Base-by-base conservation (phyloP, 2,888 invertebrate genomes). In the Strigamia maritima region DNA sequence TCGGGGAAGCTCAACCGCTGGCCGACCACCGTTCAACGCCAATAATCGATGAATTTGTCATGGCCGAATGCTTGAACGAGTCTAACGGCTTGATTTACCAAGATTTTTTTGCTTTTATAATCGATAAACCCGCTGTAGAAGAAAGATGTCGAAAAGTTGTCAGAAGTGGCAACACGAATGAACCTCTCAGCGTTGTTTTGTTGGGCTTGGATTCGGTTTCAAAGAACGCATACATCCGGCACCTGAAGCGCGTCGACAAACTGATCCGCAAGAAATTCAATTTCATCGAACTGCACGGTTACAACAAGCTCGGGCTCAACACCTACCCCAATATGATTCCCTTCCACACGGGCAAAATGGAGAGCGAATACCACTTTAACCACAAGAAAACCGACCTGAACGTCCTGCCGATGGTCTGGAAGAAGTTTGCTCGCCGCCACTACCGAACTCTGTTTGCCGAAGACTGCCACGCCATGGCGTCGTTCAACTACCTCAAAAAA, bases 121-220 rank as follows among this genome's bases (percentile, higher is more conserved):
- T 10, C 7, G 8, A 8, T 24, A 75, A 28, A 75, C 75, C 35
- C 12, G 7, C 8, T 24, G 16, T 28, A 14, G 28, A 75, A 22
- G 10, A 75, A 22, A 75, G 26, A 75, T n/a, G 75, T 75, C 8
- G 26, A 31, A 75, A 75, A 31, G 10, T 75, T 28, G 2, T 35
- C n/a, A n/a, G n/a, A n/a, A n/a, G n/a, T n/a, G n/a, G n/a, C 40
- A 8, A 65, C 10, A n/a, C 7, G n/a, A 16, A n/a, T 10, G 24
- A 75, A 75, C 12, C 75, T 16, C 26, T 75, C n/a, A n/a, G n/a
- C n/a, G 10, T 96, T 0, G 86, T 95, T 31, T 87, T 95, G 84
- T 85, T 97, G 24, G 95, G 95, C 60, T 91, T 96, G 83, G 95
- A 95, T 84, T 93, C 94, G 75, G 91, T 95, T 83, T 95, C 95